A percentile compares a stretch with the other conserved stretches of the same genome.
phyloP scores from a whole-genome alignment of 2,888 invertebrate species.

The Nomada fabriciana region DNA sequence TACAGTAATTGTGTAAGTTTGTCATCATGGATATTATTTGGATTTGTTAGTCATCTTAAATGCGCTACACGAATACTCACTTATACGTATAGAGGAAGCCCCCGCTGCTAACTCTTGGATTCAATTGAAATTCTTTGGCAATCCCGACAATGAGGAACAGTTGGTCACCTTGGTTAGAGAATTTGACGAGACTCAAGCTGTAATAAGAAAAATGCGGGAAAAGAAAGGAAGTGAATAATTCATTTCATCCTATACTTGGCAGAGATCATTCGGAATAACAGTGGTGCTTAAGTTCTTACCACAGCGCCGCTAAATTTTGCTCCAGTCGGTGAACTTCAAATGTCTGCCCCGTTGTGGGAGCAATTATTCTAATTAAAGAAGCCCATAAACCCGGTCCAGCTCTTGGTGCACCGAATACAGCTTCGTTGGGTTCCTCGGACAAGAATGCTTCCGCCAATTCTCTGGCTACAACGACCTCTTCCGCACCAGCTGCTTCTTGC shows the following conservation, averaged over 20 bases:
- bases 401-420: slow-evolving; percentile 97
- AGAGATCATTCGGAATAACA: background rate
- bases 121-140: slow-evolving; percentile 94
- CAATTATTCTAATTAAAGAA: slow-evolving; percentile 93
- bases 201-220: slow-evolving; percentile 7
- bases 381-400: slow-evolving; percentile 99
- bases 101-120: slow-evolving; percentile 92
- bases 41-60: background rate
- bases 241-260: background rate
- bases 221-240: background rate
- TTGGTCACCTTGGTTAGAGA: slow-evolving; percentile 88
- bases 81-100: slow-evolving; percentile 96
- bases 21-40: slow-evolving; percentile 76
- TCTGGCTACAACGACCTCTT: slow-evolving; percentile 97
- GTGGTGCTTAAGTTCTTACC: slow-evolving; percentile 83
- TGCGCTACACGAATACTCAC: slow-evolving; percentile 78
- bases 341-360: slow-evolving; percentile 93
- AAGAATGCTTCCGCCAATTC: slow-evolving; percentile 99
- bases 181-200: slow-evolving; percentile 92
- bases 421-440: slow-evolving; percentile 97
- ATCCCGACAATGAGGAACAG: slow-evolving; percentile 92
- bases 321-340: slow-evolving; percentile 92
- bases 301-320: slow-evolving; percentile 98
- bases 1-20: slow-evolving; percentile 77
- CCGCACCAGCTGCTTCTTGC: slow-evolving; percentile 98